Evolutionary conservation across 2,888 invertebrate species (phyloP).

Genomic region (Xylota sylvarum): DNA sequence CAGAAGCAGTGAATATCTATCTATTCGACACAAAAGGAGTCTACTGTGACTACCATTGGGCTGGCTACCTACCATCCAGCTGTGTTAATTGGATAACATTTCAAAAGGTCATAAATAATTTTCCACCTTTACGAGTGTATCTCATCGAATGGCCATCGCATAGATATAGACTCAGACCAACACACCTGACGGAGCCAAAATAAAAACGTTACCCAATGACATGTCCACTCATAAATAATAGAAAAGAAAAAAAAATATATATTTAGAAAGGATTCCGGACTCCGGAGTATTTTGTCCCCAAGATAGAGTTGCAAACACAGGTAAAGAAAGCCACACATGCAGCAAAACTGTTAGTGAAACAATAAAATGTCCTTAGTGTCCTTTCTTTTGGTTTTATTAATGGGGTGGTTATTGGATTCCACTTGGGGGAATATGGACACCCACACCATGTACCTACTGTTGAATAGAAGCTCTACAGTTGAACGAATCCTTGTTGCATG

Average conservation of each 20-base stretch:
- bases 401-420: conserved; percentile 35
- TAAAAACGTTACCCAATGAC: conserved; percentile 64
- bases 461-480: conserved; percentile 27
- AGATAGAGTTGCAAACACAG: conserved; percentile 58
- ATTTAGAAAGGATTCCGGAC: conserved; percentile 49
- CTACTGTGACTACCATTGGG: conserved; percentile 49
- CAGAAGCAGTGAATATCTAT: conserved; percentile 58
- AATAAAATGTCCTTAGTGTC: conserved; percentile 43
- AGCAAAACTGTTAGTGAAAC: conserved; percentile 37
- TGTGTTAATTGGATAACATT: conserved; percentile 76
- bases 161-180: conserved; percentile 2
- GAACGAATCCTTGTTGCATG: conserved; percentile 64
- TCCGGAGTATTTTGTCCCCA: conserved; percentile 30
- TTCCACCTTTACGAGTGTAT: conserved; percentile 35
- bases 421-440: conserved; percentile 11
- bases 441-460: not conserved
- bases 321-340: conserved; percentile 20
- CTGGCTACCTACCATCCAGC: conserved; percentile 55
- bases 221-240: conserved; percentile 72
- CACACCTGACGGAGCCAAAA: conserved; percentile 61
- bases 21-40: conserved; percentile 58
- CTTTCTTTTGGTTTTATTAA: conserved; percentile 39
- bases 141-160: conserved; percentile 17
- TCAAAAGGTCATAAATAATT: conserved; percentile 71
- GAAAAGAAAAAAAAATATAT: conserved; percentile 9